A percentile compares a stretch with the other conserved stretches of the same genome.
Evolutionary conservation across 1,140 invertebrate species (phyloP).

Genomic region (Bombus terrestris): DNA sequence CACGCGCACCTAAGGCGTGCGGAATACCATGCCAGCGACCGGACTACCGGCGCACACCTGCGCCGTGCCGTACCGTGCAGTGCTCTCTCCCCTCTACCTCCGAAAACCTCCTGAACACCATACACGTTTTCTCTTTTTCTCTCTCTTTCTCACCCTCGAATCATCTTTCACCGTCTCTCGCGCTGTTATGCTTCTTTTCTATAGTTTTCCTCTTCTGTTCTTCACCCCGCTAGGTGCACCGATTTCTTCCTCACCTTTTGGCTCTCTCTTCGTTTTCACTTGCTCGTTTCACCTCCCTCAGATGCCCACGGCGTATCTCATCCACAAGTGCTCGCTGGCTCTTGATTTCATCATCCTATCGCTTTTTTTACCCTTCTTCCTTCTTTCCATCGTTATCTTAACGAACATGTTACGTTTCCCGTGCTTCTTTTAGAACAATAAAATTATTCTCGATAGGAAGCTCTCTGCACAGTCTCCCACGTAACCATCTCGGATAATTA

Average conservation of each 20-base stretch:
- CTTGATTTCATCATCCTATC: background rate
- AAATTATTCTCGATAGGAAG: background rate
- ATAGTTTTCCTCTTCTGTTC: background rate
- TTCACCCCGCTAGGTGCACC: background rate
- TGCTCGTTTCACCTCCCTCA: no score
- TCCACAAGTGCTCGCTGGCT: background rate
- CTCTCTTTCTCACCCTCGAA: background rate
- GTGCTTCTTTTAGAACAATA: background rate
- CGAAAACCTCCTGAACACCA: conserved; percentile 31
- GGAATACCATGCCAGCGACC: conserved; percentile 46
- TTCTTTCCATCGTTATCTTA: background rate
- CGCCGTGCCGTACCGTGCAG: background rate
- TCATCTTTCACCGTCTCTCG: background rate
- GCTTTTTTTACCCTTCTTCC: background rate
- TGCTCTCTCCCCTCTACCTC: conserved; percentile 2
- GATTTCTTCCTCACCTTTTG: background rate
- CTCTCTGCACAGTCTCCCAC: background rate
- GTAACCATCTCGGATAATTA: background rate
- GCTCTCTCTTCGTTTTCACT: background rate
- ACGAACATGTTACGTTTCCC: background rate
- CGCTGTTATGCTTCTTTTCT: background rate
- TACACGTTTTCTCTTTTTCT: background rate
- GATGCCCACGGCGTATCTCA: no score
- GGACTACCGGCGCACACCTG: conserved; percentile 51
- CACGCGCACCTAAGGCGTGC: conserved; percentile 47